Evolutionary conservation across 2,113 vertebrate genomes (phyloP).

Genomic region (Thamnophis sirtalis): DNA sequence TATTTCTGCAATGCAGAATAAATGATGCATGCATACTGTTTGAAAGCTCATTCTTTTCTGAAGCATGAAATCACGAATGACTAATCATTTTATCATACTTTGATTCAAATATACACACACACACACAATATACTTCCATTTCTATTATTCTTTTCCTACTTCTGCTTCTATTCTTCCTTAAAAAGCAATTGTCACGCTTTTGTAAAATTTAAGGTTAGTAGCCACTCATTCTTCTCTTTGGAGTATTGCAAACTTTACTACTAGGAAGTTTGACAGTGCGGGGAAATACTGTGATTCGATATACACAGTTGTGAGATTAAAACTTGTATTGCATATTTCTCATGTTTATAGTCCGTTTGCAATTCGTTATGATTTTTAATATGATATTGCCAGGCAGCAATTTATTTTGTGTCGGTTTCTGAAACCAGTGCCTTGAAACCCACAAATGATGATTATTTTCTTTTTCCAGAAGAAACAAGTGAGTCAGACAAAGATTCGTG

Average conservation of each 20-base stretch:
- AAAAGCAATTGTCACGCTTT: neutral
- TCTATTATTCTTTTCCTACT: neutral
- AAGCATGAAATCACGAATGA: neutral
- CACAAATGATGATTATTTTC: constrained; percentile 18
- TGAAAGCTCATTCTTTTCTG: neutral
- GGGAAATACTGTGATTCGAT: neutral
- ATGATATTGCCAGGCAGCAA: neutral
- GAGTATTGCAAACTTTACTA: neutral
- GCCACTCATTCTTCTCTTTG: neutral
- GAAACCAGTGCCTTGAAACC: neutral
- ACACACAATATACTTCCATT: neutral
- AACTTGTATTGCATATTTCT: neutral
- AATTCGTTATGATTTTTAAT: neutral
- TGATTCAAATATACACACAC: neutral
- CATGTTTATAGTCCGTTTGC: neutral
- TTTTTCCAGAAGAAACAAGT: constrained; percentile 89
- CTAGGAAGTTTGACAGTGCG: neutral
- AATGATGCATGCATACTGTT: neutral
- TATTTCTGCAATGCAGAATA: neutral
- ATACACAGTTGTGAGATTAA: neutral
- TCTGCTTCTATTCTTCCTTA: neutral
- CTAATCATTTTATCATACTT: neutral
- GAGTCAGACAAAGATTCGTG: constrained; percentile 95
- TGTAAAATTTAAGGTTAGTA: neutral
- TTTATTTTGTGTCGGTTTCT: neutral